These are phyloP conservation scores for Holacanthus passer DNA, from an alignment of 2,113 vertebrate genomes.

Conservation along the genomic window DNA sequence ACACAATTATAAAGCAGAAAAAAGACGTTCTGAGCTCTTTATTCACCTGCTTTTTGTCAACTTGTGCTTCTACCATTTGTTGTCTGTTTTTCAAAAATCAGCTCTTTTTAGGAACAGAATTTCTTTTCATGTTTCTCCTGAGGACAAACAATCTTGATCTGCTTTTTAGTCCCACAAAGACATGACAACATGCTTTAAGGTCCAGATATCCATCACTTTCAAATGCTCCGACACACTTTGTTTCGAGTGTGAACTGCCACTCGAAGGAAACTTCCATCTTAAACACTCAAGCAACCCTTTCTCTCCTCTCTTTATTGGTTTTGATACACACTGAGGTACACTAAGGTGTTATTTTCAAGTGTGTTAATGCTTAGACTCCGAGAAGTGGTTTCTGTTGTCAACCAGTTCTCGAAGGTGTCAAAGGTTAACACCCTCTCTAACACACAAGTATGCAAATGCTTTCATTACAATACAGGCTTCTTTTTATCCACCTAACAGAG, in stretches of 20 bases:
- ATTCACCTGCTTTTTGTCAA: not conserved
- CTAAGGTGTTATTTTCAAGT: constrained; percentile 73
- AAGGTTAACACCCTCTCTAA: constrained; percentile 81
- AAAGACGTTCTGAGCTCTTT: not conserved
- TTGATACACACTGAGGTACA: constrained; percentile 59
- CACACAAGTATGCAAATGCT: constrained; percentile 82
- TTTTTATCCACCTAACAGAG: constrained; percentile 79
- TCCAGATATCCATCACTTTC: constrained; percentile 28
- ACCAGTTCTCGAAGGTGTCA: constrained; percentile 74
- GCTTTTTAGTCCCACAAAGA: constrained; percentile 19
- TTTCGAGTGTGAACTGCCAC: constrained; percentile 59
- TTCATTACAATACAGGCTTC: constrained; percentile 79
- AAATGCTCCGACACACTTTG: constrained; percentile 53
- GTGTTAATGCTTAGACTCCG: constrained; percentile 59
- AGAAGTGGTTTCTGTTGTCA: constrained; percentile 79
- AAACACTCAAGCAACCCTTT: constrained; percentile 46
- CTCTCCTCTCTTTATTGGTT: constrained; percentile 42
- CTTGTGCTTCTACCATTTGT: not conserved
- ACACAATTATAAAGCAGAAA: not conserved
- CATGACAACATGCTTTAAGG: not conserved
- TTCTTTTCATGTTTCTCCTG: not conserved
- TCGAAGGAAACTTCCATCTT: constrained; percentile 61
- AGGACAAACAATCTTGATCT: not conserved
- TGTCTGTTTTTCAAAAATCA: not conserved
- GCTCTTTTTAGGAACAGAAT: not conserved